Percentiles rank a stretch among this genome's conserved stretches.
phyloP scores from a whole-genome alignment of 1,140 invertebrate genomes.

The Meloidogyne hapla region DNA sequence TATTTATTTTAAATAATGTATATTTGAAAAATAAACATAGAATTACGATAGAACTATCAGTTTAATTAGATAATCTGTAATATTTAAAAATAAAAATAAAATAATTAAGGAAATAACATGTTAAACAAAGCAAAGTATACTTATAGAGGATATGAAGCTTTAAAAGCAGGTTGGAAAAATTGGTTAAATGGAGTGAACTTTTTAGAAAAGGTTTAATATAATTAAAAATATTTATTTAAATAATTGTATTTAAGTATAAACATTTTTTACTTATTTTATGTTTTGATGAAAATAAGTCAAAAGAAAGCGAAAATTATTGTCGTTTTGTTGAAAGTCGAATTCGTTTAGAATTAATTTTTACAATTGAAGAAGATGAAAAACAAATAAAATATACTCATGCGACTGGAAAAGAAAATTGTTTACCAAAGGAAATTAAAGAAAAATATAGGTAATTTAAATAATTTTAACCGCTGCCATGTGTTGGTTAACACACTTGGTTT shows the following conservation, averaged over 20 bases:
- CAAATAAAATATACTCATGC: neutral
- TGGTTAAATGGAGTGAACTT: neutral
- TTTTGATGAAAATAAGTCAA: neutral
- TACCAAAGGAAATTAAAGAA: neutral
- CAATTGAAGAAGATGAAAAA: neutral
- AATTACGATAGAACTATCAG: no score
- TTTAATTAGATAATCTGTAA: no score
- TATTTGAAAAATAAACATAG: no score
- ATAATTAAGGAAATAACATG: neutral
- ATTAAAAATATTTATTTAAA: neutral
- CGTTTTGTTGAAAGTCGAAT: conserved; percentile 15
- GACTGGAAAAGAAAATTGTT: neutral
- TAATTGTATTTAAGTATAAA: conserved; percentile 8
- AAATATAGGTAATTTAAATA: neutral
- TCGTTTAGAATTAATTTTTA: conserved; percentile 9
- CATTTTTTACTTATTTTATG: conserved; percentile 10
- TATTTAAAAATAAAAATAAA: neutral
- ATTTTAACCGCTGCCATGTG: no score
- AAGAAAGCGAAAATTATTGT: conserved; percentile 15
- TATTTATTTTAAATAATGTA: no score
- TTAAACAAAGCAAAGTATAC: neutral
- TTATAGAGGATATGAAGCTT: neutral
- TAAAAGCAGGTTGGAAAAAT: neutral
- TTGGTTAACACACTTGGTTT: no score
- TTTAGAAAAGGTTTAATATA: neutral